Percentiles rank a stretch among this genome's conserved stretches.
phyloP scores from a whole-genome alignment of 2,888 invertebrate species.

The Agrochola lychnidis region DNA sequence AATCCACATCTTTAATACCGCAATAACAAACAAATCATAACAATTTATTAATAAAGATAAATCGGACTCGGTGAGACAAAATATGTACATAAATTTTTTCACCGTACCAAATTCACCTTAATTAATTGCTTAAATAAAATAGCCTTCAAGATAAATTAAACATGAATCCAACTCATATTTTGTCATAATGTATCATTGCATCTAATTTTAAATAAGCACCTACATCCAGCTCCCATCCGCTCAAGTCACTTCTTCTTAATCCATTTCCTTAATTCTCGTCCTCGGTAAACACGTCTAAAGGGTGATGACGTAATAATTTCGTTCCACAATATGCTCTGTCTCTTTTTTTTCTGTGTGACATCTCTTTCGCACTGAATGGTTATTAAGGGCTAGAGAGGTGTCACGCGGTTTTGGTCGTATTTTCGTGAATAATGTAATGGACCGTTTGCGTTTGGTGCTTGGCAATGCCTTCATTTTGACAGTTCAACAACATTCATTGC shows the following conservation, averaged over 20 bases:
- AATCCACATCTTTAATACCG: not conserved
- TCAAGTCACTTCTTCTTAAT: constrained; percentile 49
- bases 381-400: constrained; percentile 13
- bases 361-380: constrained; percentile 43
- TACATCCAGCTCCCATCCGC: constrained; percentile 1
- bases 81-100: not conserved
- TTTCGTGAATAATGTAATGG: constrained; percentile 5
- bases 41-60: not conserved
- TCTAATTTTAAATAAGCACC: constrained; percentile 12
- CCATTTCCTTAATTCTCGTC: constrained; percentile 40
- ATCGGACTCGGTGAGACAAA: not conserved
- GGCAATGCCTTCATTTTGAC: not conserved
- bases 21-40: not conserved
- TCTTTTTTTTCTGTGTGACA: constrained; percentile 26
- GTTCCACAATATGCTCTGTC: constrained; percentile 62
- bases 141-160: not conserved
- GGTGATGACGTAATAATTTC: constrained; percentile 74
- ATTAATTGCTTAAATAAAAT: not conserved
- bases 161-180: not conserved
- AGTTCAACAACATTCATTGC: not conserved
- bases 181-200: not conserved
- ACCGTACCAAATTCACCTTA: not conserved
- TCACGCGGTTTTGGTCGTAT: constrained; percentile 2
- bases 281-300: constrained; percentile 64
- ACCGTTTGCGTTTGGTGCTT: not conserved